Evolutionary conservation across 1,140 invertebrate genomes (phyloP).

Genomic region (Samia ricini): DNA sequence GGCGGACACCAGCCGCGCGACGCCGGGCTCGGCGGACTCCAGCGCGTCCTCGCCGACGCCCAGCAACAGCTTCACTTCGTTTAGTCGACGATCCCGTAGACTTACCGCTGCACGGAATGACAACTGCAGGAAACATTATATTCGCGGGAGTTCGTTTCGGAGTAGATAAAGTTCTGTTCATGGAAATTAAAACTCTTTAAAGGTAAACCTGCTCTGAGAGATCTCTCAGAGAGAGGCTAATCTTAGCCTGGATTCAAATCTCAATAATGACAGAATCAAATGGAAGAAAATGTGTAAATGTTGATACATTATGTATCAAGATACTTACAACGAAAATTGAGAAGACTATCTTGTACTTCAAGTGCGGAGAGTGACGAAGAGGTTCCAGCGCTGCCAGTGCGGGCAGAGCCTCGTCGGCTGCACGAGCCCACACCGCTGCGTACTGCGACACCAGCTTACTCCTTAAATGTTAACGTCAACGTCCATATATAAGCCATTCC

Average conservation of each 20-base stretch:
- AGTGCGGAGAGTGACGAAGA: slow-evolving; percentile 87
- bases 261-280: no score
- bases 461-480: slow-evolving; percentile 48
- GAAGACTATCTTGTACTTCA: slow-evolving; percentile 96
- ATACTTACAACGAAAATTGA: slow-evolving; percentile 94
- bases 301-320: no score
- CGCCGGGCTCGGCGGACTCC: slow-evolving; percentile 38
- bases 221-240: no score
- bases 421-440: slow-evolving; percentile 89
- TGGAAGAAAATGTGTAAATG: no score
- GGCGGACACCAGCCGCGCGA: slow-evolving; percentile 65
- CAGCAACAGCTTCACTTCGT: slow-evolving; percentile 77
- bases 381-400: slow-evolving; percentile 88
- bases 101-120: slow-evolving; percentile 82
- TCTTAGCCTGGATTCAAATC: no score
- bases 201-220: no score
- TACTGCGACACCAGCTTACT: slow-evolving; percentile 87
- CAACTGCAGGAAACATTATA: slow-evolving; percentile 63
- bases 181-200: no score
- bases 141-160: no score
- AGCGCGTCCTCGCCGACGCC: slow-evolving; percentile 62
- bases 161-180: no score
- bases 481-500: no score
- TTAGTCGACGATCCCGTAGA: slow-evolving; percentile 79
- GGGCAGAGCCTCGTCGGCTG: slow-evolving; percentile 90